phyloP scores from a whole-genome alignment of 2,888 invertebrate species.

The Agrenia bidenticulata region DNA sequence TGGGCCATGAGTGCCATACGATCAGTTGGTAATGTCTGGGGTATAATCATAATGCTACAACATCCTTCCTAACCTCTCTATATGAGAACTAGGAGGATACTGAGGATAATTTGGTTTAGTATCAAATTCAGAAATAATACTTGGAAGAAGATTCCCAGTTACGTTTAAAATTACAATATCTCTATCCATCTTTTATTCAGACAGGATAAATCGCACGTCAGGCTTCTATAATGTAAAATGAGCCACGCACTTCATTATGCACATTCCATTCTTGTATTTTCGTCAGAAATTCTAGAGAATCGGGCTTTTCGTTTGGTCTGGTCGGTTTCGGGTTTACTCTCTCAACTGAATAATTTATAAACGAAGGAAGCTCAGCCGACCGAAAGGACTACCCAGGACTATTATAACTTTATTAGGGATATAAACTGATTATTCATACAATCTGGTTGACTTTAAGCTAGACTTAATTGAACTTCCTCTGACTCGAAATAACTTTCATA shows the following conservation, averaged over 20 bases:
- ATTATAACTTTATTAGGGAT: constrained; percentile 14
- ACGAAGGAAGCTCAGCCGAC: constrained; percentile 6
- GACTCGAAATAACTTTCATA: neutral
- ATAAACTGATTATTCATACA: constrained; percentile 22
- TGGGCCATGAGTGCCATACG: no score
- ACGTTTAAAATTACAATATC: constrained; percentile 1
- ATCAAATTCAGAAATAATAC: constrained; percentile 7
- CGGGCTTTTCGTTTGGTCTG: neutral
- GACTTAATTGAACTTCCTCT: constrained; percentile 12
- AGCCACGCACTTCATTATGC: constrained; percentile 14
- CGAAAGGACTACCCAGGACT: neutral
- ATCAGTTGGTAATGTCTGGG: no score
- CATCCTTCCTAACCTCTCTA: neutral
- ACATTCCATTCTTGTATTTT: constrained; percentile 13
- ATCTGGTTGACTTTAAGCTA: constrained; percentile 5
- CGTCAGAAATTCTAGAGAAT: constrained; percentile 1
- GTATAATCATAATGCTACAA: neutral
- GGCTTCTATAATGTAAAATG: constrained; percentile 4
- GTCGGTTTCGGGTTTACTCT: constrained; percentile 2
- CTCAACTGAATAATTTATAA: constrained; percentile 14
- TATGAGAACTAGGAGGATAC: no score
- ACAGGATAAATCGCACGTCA: constrained; percentile 12
- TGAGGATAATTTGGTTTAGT: no score
- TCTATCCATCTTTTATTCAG: constrained; percentile 1
- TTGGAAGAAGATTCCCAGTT: neutral